Evolutionary conservation across 1,140 invertebrate genomes (phyloP).

Genomic region (Cecropterus lyciades): DNA sequence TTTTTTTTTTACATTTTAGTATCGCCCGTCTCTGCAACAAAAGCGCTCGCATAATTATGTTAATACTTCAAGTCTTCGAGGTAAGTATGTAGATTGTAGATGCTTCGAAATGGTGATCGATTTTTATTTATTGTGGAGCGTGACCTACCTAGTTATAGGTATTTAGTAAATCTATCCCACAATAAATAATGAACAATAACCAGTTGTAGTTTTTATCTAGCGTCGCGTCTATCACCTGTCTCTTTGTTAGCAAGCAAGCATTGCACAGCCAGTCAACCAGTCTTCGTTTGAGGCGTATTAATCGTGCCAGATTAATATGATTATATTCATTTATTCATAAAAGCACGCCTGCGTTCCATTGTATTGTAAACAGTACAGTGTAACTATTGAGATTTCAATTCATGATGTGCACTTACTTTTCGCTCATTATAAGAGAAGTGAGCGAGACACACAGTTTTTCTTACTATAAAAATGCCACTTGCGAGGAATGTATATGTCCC

Average conservation of each 20-base stretch:
- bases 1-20: too few relatives aligned
- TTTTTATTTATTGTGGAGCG: neutral
- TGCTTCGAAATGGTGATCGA: neutral
- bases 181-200: conserved; percentile 21
- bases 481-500: neutral
- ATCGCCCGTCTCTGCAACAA: too few relatives aligned
- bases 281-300: conserved; percentile 29
- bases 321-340: conserved; percentile 35
- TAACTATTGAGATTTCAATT: conserved; percentile 30
- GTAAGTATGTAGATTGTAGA: neutral
- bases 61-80: too few relatives aligned
- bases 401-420: conserved; percentile 26
- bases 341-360: conserved; percentile 30
- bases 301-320: conserved; percentile 33
- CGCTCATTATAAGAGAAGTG: conserved; percentile 20
- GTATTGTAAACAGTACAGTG: conserved; percentile 30
- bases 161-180: neutral
- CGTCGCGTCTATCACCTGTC: conserved; percentile 25
- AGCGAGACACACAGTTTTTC: conserved; percentile 5
- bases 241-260: conserved; percentile 22
- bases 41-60: too few relatives aligned
- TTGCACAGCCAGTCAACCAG: conserved; percentile 11
- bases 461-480: neutral
- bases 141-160: neutral
- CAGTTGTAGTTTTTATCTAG: conserved; percentile 12